phyloP scores from a whole-genome alignment of 2,797 vertebrate species.

The Rhinatrema bivittatum region DNA sequence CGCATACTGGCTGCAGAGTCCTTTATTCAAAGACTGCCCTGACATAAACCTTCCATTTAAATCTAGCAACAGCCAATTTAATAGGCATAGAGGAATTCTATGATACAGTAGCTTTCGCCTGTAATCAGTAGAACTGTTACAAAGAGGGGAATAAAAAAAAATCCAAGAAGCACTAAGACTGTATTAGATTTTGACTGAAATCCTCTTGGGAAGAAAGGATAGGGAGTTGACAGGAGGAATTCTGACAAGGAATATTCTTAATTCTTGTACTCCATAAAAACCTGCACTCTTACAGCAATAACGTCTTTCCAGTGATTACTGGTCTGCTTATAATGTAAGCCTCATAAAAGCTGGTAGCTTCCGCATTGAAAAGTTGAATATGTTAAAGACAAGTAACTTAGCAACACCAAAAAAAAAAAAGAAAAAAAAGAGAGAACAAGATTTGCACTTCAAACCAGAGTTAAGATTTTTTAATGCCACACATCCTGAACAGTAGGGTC shows the following conservation, averaged over 20 bases:
- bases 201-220: too few relatives aligned
- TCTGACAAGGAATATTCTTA: too few relatives aligned
- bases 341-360: neutral
- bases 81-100: too few relatives aligned
- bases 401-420: neutral
- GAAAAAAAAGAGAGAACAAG: fast-evolving
- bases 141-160: too few relatives aligned
- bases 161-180: too few relatives aligned
- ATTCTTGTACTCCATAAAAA: neutral
- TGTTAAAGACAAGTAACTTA: neutral
- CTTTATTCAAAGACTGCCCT: neutral
- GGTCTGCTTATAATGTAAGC: neutral
- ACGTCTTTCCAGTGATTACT: neutral
- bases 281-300: neutral
- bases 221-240: too few relatives aligned
- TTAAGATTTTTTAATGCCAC: fast-evolving
- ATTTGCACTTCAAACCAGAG: neutral
- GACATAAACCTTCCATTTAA: fast-evolving
- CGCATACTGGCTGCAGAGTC: neutral
- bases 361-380: neutral
- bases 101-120: too few relatives aligned
- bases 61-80: neutral
- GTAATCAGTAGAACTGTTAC: too few relatives aligned
- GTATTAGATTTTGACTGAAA: too few relatives aligned
- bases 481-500: neutral